Percentiles rank a stretch among this genome's conserved stretches.
phyloP scores from a whole-genome alignment of 1,140 invertebrate genomes.

The Plectrocnemia conspersa region DNA sequence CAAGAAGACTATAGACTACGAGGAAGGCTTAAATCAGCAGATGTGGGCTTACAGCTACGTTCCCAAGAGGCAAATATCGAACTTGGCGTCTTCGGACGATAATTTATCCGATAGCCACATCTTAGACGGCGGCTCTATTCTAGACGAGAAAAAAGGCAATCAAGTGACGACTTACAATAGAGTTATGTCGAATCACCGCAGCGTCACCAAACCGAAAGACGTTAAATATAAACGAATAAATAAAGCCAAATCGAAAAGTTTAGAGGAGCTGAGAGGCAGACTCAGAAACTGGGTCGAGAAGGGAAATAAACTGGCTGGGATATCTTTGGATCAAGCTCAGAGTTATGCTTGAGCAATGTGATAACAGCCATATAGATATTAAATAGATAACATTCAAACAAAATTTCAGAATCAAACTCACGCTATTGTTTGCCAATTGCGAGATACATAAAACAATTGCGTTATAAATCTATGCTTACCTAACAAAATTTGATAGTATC shows the following conservation, averaged over 20 bases:
- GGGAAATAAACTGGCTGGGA: slow-evolving; percentile 57
- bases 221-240: slow-evolving; percentile 87
- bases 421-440: no score
- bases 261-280: slow-evolving; percentile 76
- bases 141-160: slow-evolving; percentile 42
- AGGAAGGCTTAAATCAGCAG: slow-evolving; percentile 27
- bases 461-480: no score
- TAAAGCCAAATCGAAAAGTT: slow-evolving; percentile 82
- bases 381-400: no score
- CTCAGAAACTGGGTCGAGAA: slow-evolving; percentile 81
- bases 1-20: slow-evolving; percentile 37
- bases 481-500: no score
- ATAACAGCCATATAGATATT: no score
- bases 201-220: slow-evolving; percentile 84
- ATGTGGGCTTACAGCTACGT: slow-evolving; percentile 50
- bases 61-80: slow-evolving; percentile 49
- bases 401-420: no score
- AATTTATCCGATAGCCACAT: slow-evolving; percentile 43
- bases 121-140: slow-evolving; percentile 40
- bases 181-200: slow-evolving; percentile 84
- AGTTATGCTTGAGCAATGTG: slow-evolving; percentile 47
- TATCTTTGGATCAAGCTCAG: slow-evolving; percentile 49
- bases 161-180: slow-evolving; percentile 76
- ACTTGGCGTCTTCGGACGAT: slow-evolving; percentile 48
- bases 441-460: no score